These are phyloP conservation scores for Grammomys surdaster DNA, from an alignment of 2,113 vertebrate species.

Conservation along the genomic window DNA sequence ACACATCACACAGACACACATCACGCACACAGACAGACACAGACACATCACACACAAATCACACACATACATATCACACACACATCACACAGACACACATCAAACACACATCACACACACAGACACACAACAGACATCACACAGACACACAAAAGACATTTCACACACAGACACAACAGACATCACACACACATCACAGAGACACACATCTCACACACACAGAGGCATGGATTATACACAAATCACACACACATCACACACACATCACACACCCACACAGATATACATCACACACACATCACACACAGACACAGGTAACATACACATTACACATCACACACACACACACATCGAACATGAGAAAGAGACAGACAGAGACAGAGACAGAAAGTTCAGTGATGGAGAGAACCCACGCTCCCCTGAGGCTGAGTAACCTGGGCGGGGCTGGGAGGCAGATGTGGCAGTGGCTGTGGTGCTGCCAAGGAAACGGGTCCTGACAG, in stretches of 20 bases:
- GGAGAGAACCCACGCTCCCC: background rate
- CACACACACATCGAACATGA: background rate
- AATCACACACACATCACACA: too few relatives aligned
- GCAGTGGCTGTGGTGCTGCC: rapidly evolving
- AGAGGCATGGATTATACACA: background rate
- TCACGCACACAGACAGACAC: background rate
- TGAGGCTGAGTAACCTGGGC: background rate
- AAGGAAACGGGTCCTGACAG: background rate
- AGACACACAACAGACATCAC: background rate
- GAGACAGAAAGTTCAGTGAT: too few relatives aligned
- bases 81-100: background rate
- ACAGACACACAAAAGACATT: background rate
- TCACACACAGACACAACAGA: background rate
- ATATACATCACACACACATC: too few relatives aligned
- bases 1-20: background rate
- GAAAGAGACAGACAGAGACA: background rate
- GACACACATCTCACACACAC: background rate
- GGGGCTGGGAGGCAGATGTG: background rate
- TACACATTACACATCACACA: too few relatives aligned
- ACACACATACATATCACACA: too few relatives aligned
- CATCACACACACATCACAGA: too few relatives aligned
- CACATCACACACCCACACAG: background rate
- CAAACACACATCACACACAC: background rate
- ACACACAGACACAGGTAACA: too few relatives aligned
- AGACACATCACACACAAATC: background rate